phyloP scores from a whole-genome alignment of 2,113 vertebrate species.

The Pachypanchax playfairii region DNA sequence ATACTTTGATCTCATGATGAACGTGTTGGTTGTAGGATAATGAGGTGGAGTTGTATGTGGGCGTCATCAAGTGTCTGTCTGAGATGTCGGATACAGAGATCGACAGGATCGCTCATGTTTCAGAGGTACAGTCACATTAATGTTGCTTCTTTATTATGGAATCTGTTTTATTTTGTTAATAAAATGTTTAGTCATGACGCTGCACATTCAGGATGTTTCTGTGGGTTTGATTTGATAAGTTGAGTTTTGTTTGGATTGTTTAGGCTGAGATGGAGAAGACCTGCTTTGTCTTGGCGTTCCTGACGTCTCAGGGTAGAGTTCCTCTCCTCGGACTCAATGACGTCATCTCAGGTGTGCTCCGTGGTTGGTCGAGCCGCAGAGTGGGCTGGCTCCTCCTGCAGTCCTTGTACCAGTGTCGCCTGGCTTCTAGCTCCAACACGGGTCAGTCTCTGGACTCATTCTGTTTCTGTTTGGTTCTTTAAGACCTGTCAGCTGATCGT shows the following conservation, averaged over 20 bases:
- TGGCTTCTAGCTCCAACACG: slow-evolving; percentile 84
- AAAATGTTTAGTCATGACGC: too few relatives aligned
- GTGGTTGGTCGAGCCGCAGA: slow-evolving; percentile 64
- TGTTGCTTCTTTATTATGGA: not conserved
- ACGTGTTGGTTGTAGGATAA: slow-evolving; percentile 74
- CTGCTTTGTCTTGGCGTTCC: slow-evolving; percentile 81
- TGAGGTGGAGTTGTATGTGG: slow-evolving; percentile 83
- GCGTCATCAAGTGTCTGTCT: slow-evolving; percentile 86
- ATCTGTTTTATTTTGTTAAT: not conserved
- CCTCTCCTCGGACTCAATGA: slow-evolving; percentile 84
- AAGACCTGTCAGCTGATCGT: too few relatives aligned
- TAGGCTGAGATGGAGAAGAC: slow-evolving; percentile 87
- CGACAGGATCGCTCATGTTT: slow-evolving; percentile 77
- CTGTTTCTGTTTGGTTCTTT: too few relatives aligned
- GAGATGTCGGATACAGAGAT: slow-evolving; percentile 88
- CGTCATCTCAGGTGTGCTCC: slow-evolving; percentile 75
- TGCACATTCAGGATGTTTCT: too few relatives aligned
- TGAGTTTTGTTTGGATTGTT: not conserved
- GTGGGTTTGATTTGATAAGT: too few relatives aligned
- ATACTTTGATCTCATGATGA: too few relatives aligned
- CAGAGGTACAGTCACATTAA: slow-evolving; percentile 81
- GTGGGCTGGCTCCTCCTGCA: slow-evolving; percentile 88
- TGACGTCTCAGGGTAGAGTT: slow-evolving; percentile 88
- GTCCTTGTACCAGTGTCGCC: slow-evolving; percentile 86
- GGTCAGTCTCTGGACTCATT: slow-evolving; percentile 72